Percentiles rank a stretch among this genome's conserved stretches.
Conservation (phyloP, 92 coral and sea anemone species). For the Heliopora coerulea region DNA sequence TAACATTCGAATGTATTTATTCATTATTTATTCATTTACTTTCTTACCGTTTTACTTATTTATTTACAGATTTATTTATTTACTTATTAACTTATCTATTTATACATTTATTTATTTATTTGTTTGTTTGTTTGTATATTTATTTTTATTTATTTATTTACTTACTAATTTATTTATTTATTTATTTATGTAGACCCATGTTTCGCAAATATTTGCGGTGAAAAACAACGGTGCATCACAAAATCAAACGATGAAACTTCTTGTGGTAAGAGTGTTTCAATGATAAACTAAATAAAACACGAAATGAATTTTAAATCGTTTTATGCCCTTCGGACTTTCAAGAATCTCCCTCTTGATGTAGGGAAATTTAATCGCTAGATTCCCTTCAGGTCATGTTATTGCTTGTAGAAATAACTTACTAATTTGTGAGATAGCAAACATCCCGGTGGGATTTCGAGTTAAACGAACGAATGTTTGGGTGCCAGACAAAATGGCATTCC, state of each 20-base stretch:
- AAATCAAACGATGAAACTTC: slow-evolving; percentile 29
- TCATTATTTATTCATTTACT: background rate
- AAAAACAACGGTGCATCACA: slow-evolving; percentile 11
- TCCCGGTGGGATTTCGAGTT: no score
- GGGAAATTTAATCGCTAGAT: no score
- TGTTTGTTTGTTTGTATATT: background rate
- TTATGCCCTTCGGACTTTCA: no score
- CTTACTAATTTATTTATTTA: background rate
- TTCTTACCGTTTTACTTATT: background rate
- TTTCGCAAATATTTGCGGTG: slow-evolving; percentile 8
- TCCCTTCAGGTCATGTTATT: no score
- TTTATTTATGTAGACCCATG: slow-evolving; percentile 28
- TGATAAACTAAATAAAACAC: no score
- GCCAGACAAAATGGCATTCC: no score
- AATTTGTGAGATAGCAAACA: no score
- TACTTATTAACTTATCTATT: background rate
- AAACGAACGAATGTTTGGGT: no score
- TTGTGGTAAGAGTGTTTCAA: slow-evolving; percentile 39
- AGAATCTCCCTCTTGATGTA: no score
- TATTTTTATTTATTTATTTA: background rate
- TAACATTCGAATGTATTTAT: background rate
- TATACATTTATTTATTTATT: background rate
- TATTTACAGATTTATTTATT: background rate
- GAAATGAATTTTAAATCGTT: no score
- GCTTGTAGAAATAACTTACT: no score